phyloP scores from a whole-genome alignment of 2,113 vertebrate species.

The Zosterops japonicus region DNA sequence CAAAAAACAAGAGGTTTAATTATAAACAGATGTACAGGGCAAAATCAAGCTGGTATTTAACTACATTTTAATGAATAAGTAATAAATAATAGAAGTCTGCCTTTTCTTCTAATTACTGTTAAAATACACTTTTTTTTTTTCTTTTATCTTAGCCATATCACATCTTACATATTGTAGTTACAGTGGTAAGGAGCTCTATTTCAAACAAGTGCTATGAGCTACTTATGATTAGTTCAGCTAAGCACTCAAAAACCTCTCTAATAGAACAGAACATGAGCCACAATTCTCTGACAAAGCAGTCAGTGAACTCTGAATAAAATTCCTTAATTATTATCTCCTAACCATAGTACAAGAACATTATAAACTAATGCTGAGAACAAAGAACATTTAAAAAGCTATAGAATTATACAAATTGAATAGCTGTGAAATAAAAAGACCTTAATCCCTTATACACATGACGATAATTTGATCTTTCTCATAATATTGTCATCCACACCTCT shows the following conservation, averaged over 20 bases:
- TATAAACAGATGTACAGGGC: accelerated
- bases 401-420: neutral
- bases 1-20: neutral
- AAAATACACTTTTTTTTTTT: neutral
- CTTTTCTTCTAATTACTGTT: neutral
- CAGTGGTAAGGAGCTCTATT: neutral
- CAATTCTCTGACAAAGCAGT: neutral
- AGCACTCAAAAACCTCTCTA: neutral
- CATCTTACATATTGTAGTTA: neutral
- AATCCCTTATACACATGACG: neutral
- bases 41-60: neutral
- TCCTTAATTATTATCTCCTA: neutral
- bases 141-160: neutral
- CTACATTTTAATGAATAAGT: neutral
- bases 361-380: neutral
- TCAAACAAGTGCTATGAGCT: neutral
- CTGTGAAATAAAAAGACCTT: neutral
- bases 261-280: neutral
- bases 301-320: neutral
- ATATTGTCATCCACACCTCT: neutral
- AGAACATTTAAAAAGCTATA: neutral
- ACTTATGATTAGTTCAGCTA: neutral
- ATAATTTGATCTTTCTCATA: neutral
- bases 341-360: neutral
- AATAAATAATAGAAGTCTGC: neutral